Percentiles rank a stretch among this genome's conserved stretches.
Evolutionary conservation across 2,113 vertebrate genomes (phyloP).

Genomic region (Gorsachius goisagi): DNA sequence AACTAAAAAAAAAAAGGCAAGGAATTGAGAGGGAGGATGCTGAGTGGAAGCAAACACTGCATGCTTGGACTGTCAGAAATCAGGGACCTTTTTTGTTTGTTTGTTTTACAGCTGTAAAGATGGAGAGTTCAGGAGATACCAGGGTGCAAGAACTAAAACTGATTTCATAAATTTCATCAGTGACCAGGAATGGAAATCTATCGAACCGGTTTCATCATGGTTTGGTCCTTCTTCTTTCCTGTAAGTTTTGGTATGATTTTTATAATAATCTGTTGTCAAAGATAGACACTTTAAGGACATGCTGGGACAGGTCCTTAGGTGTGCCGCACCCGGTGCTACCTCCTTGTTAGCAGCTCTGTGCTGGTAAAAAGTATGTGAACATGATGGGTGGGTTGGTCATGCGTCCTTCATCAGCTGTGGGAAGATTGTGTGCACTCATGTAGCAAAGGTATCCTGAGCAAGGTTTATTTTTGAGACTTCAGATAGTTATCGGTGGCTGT

Average conservation of each 20-base stretch:
- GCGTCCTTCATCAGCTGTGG: background rate
- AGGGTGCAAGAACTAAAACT: slow-evolving; percentile 88
- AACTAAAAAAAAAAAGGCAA: background rate
- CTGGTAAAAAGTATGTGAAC: background rate
- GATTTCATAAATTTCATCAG: slow-evolving; percentile 93
- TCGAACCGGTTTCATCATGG: slow-evolving; percentile 92
- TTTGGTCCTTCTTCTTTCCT: slow-evolving; percentile 89
- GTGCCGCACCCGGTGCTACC: background rate
- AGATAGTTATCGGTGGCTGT: background rate
- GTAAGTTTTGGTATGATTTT: slow-evolving; percentile 75
- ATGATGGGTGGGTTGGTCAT: background rate
- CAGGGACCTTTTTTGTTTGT: background rate
- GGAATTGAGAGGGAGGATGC: background rate
- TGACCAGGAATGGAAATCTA: slow-evolving; percentile 89
- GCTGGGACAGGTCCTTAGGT: background rate
- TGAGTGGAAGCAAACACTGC: background rate
- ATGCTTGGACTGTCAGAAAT: background rate
- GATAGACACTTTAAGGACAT: fast-evolving
- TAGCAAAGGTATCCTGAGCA: background rate
- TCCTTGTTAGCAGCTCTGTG: background rate
- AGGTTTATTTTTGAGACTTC: background rate
- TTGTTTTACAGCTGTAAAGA: slow-evolving; percentile 84
- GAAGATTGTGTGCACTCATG: background rate
- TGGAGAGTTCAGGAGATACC: slow-evolving; percentile 93
- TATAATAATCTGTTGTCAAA: background rate